These are phyloP conservation scores for Mactra quadrangularis DNA, from an alignment of 1,140 invertebrate species.

Conservation along the genomic window DNA sequence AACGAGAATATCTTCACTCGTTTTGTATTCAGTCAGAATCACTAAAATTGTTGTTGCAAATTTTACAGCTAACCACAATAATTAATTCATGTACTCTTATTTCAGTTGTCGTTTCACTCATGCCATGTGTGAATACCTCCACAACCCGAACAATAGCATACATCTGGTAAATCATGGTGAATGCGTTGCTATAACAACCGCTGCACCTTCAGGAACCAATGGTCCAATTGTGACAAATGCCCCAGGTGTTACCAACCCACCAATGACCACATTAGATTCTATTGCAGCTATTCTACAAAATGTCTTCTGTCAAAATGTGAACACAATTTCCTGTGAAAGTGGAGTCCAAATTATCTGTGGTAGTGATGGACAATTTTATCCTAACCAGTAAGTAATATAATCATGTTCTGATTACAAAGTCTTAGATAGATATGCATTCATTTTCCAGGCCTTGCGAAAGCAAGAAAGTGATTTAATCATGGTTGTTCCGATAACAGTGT, in stretches of 20 bases:
- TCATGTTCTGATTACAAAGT: too few relatives aligned
- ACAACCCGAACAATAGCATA: not conserved
- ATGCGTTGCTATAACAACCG: conserved; percentile 2
- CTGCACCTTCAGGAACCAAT: too few relatives aligned
- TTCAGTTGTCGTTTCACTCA: conserved; percentile 30
- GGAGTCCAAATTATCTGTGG: conserved; percentile 29
- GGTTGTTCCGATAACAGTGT: too few relatives aligned
- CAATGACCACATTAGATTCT: conserved; percentile 10
- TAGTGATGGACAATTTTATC: conserved; percentile 41
- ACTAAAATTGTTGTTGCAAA: too few relatives aligned
- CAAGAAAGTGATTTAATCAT: too few relatives aligned
- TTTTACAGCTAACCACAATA: too few relatives aligned
- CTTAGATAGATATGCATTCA: too few relatives aligned
- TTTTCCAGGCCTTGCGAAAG: too few relatives aligned
- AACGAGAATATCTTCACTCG: too few relatives aligned
- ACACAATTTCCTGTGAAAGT: not conserved
- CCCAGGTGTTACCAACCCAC: not conserved
- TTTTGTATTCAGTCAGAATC: too few relatives aligned
- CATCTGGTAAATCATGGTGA: conserved; percentile 4
- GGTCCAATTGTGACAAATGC: conserved; percentile 4
- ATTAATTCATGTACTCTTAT: too few relatives aligned
- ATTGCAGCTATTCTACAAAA: conserved; percentile 18
- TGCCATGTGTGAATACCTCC: conserved; percentile 6
- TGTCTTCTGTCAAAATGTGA: conserved; percentile 41
- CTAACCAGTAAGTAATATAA: conserved; percentile 34